Evolutionary conservation across 2,888 invertebrate species (phyloP), one percentile per base, ranked within the genome.

Genomic region (Neocrepidodera transversa): DNA sequence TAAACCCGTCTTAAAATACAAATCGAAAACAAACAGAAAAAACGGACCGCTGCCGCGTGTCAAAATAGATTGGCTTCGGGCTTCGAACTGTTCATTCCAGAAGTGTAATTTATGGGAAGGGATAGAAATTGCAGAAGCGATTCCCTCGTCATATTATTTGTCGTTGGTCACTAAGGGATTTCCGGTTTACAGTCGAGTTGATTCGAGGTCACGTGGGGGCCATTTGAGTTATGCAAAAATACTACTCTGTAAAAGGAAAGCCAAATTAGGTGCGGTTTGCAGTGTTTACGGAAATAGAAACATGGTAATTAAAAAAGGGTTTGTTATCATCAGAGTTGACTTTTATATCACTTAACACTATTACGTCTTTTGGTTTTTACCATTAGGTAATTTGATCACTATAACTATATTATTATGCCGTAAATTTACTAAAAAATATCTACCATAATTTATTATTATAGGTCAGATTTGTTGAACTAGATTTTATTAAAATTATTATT

Each of bases 141-240:
- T 35, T 45, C 56, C 59, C 52, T 50, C 48, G 35, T 45, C 54
- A 43, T 57, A 56, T 48, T 47, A 56, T 60, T 60, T 57, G 53
- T 57, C 63, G 28, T 59, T 45, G 63, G 57, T 59, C 62, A 57
- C 58, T 56, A 28, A 55, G 59, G 55, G 56, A 62, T 51, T 58
- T 56, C 57, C 50, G 43, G 50, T 47, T 53, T 42, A 59, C 43
- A 42, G 55, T 56, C 52, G 35, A 45, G 51, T 52, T 47, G 40
- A 38, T 59, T 45, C 11, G 36, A 18, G 43, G 42, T 35, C 35
- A 17, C 13, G n/a, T 8, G 40, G 51, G 51, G 42, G 14, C 28
- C 36, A 38, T 50, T 50, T 28, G 38, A 50, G 40, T 51, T 40
- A 51, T 51, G 51, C 51, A 42, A 51, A 51, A 51, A 51, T 51